These are phyloP conservation scores for Norana najaformis DNA, from an alignment of 2,888 invertebrate species.

Conservation along the genomic window DNA sequence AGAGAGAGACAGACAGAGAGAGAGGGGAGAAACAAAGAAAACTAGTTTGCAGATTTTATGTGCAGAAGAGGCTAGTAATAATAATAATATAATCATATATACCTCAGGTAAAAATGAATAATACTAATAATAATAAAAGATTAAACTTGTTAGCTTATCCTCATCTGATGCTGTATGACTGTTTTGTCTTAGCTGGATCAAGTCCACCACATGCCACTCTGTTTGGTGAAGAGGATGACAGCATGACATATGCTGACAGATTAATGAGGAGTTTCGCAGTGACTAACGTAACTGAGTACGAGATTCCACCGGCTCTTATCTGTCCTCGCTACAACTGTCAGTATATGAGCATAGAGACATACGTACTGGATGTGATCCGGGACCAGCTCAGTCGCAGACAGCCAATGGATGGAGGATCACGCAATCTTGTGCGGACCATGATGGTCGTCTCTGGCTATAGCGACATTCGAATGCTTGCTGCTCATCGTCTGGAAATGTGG, in stretches of 20 bases:
- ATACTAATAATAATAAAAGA: background rate
- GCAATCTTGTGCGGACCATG: conserved; percentile 83
- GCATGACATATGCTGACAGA: background rate
- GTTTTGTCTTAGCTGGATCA: background rate
- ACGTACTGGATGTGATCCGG: conserved; percentile 82
- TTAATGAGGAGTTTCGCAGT: background rate
- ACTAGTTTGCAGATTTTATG: background rate
- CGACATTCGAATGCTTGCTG: conserved; percentile 80
- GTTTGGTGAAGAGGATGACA: conserved; percentile 23
- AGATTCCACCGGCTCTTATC: background rate
- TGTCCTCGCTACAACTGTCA: conserved; percentile 27
- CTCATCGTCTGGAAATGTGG: conserved; percentile 86
- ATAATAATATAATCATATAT: background rate
- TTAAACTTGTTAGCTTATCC: background rate
- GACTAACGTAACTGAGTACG: background rate
- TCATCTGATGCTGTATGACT: background rate
- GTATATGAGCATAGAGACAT: conserved; percentile 70
- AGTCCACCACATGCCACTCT: conserved; percentile 18
- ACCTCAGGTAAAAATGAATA: background rate
- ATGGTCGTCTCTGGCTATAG: conserved; percentile 83
- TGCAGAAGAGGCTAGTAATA: background rate
- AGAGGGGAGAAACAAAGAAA: background rate
- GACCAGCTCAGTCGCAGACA: conserved; percentile 84
- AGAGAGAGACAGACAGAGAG: background rate
- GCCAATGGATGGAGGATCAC: conserved; percentile 76